phyloP scores from a whole-genome alignment of 2,888 invertebrate species.

The Drosophila stalkeri region DNA sequence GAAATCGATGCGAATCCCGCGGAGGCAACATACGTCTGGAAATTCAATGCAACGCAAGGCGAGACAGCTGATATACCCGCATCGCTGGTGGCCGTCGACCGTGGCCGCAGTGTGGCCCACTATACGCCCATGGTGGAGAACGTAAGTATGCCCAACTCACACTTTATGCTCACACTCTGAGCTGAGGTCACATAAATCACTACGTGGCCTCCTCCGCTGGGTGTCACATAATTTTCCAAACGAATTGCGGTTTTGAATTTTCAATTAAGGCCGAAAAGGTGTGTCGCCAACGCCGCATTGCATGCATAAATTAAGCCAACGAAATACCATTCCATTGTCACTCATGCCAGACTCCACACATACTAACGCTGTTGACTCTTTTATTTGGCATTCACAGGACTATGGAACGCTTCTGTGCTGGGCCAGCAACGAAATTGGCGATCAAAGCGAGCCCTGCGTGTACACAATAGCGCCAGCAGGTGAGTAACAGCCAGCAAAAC shows the following conservation, averaged over 20 bases:
- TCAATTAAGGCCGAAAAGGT: conserved; percentile 76
- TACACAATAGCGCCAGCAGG: conserved; percentile 91
- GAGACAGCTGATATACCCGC: conserved; percentile 89
- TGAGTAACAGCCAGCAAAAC: conserved; percentile 77
- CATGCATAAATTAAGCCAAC: conserved; percentile 80
- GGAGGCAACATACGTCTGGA: conserved; percentile 90
- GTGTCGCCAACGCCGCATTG: conserved; percentile 65
- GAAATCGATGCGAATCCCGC: conserved; percentile 91
- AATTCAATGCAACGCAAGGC: conserved; percentile 90
- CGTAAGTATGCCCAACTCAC: conserved; percentile 75
- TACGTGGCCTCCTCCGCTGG: conserved; percentile 7
- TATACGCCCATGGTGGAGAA: conserved; percentile 90
- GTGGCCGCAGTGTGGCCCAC: conserved; percentile 88
- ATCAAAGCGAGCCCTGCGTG: conserved; percentile 90
- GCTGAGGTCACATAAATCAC: conserved; percentile 60
- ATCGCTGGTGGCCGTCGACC: conserved; percentile 87
- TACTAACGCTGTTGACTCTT: conserved; percentile 16
- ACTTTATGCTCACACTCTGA: conserved; percentile 17
- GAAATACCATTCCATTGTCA: conserved; percentile 72
- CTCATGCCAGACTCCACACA: conserved; percentile 42
- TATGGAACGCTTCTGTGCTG: conserved; percentile 91
- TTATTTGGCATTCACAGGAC: conserved; percentile 85
- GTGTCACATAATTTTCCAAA: conserved; percentile 82
- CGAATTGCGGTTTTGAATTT: conserved; percentile 83
- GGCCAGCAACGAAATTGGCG: conserved; percentile 90